These are phyloP conservation scores for Ophion ellenae DNA, from an alignment of 2,888 invertebrate species.

Conservation along the genomic window DNA sequence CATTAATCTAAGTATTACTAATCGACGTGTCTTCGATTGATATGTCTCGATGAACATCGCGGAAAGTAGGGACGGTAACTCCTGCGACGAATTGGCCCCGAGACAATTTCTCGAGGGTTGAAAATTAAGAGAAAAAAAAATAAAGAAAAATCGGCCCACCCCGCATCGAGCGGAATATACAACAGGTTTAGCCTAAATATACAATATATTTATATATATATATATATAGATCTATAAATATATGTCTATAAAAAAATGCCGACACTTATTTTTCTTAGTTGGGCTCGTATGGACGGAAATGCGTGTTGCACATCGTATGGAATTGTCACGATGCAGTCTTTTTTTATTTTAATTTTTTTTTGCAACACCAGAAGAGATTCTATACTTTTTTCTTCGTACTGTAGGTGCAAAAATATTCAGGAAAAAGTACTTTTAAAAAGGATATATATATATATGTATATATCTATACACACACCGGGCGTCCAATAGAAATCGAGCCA, in stretches of 20 bases:
- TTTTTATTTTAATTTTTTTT: slow-evolving; percentile 54
- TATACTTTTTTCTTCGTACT: slow-evolving; percentile 52
- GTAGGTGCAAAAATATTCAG: slow-evolving; percentile 55
- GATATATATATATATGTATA: slow-evolving; percentile 23
- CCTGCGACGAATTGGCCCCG: slow-evolving; percentile 14
- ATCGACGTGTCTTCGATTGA: slow-evolving; percentile 35
- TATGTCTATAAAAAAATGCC: slow-evolving; percentile 62
- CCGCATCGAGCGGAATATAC: slow-evolving; percentile 48
- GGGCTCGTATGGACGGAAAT: slow-evolving; percentile 76
- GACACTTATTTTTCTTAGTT: slow-evolving; percentile 64
- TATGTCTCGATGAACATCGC: slow-evolving; percentile 26
- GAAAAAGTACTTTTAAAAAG: slow-evolving; percentile 47
- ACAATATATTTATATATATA: slow-evolving; percentile 52
- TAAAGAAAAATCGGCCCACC: slow-evolving; percentile 8
- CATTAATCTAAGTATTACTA: slow-evolving; percentile 3
- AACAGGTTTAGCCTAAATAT: slow-evolving; percentile 60
- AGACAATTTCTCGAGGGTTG: slow-evolving; percentile 2
- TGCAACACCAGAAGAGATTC: slow-evolving; percentile 56
- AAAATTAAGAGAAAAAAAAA: slow-evolving; percentile 27
- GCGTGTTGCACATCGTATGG: slow-evolving; percentile 65
- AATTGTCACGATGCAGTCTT: slow-evolving; percentile 43
- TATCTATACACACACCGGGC: background rate
- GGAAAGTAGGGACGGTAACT: slow-evolving; percentile 29
- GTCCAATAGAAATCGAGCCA: slow-evolving; percentile 12
- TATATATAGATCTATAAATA: slow-evolving; percentile 60